phyloP scores from a whole-genome alignment of 2,113 vertebrate species.

The Butorides virescens region DNA sequence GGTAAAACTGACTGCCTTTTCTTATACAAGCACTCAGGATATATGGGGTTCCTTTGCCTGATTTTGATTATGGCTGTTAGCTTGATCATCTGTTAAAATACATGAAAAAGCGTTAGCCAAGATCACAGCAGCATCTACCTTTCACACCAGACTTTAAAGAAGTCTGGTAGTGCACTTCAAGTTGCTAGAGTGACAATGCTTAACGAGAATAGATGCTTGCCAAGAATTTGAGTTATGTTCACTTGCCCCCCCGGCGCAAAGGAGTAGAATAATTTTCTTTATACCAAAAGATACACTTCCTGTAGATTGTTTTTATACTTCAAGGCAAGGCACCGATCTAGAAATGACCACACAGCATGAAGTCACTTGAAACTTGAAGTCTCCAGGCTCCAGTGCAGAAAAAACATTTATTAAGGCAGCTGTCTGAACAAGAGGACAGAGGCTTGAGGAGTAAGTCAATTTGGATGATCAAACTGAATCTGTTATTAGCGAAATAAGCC shows the following conservation, averaged over 20 bases:
- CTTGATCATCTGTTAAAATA: background rate
- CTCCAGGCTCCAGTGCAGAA: background rate
- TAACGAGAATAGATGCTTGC: background rate
- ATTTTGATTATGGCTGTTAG: background rate
- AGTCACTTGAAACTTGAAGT: background rate
- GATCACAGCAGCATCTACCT: background rate
- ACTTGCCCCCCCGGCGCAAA: background rate
- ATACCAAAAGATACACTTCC: background rate
- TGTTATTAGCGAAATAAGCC: background rate
- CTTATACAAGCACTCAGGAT: background rate
- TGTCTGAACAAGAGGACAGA: background rate
- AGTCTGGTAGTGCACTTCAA: background rate
- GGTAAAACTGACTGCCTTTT: background rate
- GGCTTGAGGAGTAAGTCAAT: accelerated
- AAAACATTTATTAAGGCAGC: background rate
- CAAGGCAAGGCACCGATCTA: background rate
- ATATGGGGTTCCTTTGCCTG: background rate
- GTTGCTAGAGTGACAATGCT: background rate
- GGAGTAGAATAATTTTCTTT: background rate
- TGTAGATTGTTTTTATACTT: background rate
- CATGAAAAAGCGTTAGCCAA: background rate
- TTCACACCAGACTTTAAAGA: background rate
- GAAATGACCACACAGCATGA: background rate
- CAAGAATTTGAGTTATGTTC: background rate
- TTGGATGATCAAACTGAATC: background rate